Evolutionary conservation across 1,140 invertebrate species (phyloP), one percentile per base, ranked within the genome.

Genomic region (Portunus trituberculatus): DNA sequence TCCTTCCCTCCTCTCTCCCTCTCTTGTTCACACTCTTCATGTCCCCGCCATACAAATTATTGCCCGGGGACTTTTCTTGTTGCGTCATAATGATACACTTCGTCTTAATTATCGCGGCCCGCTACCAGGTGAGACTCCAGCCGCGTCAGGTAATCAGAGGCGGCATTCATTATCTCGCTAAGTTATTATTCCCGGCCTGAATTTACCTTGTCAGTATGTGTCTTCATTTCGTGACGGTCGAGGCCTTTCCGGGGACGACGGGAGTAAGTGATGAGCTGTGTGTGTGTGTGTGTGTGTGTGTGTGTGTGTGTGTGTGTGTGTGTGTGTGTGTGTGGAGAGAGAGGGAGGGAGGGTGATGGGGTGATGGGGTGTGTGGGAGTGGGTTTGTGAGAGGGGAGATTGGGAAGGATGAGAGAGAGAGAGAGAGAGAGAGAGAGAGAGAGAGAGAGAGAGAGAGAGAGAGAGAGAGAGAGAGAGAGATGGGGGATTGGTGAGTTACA

Each of bases 191-290:
- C 20, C 67, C 12, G 67, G 67, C 20, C 67, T n/a, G 67, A 76
- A 76, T 76, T 76, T 76, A 76, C 67, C 67, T n/a, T 76, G 67
- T 76, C 20, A 76, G 67, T n/a, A 76, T 76, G 67, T n/a, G 67
- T 76, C 67, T 76, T 76, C 67, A 76, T 76, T 76, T 76, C 67
- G 67, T n/a, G 67, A 76, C 67, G 67, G 16, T 76, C 67, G 67
- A 76, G 67, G 67, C 67, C n/a, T n/a, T n/a, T 76, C 25, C 1
- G 20, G 67, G 67, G 67, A n/a, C n/a, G 67, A n/a, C 67, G 67
- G 16, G 67, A n/a, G 67, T 76, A 76, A 76, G 67, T 76, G 67
- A 76, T 76, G 67, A n/a, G 20, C 20, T 14, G 6, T 14, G 6
- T 14, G 20, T n/a, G 20, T n/a, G 67, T n/a, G 67, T n/a, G 67